Evolutionary conservation across 2,888 invertebrate genomes (phyloP), one percentile per base, ranked within the genome.

Genomic region (Heterodera filipjevi): DNA sequence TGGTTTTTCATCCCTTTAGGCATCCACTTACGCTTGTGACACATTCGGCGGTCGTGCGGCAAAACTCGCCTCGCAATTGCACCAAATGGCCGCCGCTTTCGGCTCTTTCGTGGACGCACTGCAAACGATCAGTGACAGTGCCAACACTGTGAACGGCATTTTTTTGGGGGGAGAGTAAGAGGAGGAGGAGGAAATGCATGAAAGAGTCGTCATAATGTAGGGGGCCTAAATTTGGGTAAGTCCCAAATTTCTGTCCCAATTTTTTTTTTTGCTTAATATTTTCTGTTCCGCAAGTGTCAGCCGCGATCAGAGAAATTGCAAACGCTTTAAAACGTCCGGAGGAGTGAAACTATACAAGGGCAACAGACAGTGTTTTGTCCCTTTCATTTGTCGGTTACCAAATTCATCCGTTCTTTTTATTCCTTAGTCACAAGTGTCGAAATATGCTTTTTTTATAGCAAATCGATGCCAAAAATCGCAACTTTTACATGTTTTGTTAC

Each of bases 101-200:
- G 93, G 95, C 85, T 93, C 94, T 77, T 98, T 96, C 91, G 93
- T 97, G 91, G 98, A 98, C 90, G 95, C 96, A 80, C 96, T 98
- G 92, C 98, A 98, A 92, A 95, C 95, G 92, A 95, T 98, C 81
- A 96, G 97, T 82, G 98, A 98, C 91, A 94, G 96, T 86, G 97
- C 97, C 71, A 97, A 96, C 83, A 95, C 93, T 90, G 94, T 97
- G 82, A 93, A 95, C 93, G 97, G 79, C 72, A 33, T 33, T 30
- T 39, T 35, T 33, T n/a, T n/a, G n/a, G n/a, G 12, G 27, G 5
- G 12, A 71, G 10, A n/a, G 12, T 10, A 39, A 6, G 49, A 49
- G 49, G 49, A 16, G 49, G 49, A 22, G 2, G 53, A 22, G 19
- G 19, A 6, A 19, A 19, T 19, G 6, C 27, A 35, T 5, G 19